These are phyloP conservation scores for Manacus vitellinus DNA, from an alignment of 2,113 vertebrate genomes.

Conservation along the genomic window DNA sequence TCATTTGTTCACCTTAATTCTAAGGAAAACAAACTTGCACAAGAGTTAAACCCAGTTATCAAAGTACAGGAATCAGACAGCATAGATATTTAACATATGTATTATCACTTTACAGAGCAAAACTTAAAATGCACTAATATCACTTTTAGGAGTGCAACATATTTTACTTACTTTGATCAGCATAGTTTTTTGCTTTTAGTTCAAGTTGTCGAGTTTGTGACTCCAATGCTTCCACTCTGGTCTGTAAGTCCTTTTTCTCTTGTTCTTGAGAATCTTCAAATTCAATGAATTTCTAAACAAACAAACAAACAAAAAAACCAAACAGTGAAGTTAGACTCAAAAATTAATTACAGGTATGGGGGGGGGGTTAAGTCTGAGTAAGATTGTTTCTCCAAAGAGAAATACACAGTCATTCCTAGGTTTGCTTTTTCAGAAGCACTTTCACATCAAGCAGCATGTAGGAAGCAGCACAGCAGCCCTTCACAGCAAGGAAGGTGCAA, in stretches of 20 bases:
- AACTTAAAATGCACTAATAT: neutral
- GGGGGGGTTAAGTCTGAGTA: neutral
- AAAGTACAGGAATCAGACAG: neutral
- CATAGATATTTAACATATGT: neutral
- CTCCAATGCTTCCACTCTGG: constrained; percentile 85
- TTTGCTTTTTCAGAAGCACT: neutral
- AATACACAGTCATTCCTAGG: neutral
- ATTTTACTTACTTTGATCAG: constrained; percentile 93
- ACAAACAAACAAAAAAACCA: constrained; percentile 30
- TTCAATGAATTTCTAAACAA: constrained; percentile 90
- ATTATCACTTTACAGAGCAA: neutral
- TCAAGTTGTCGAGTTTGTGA: constrained; percentile 92
- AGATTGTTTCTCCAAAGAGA: neutral
- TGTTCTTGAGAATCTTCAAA: constrained; percentile 96
- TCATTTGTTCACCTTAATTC: neutral
- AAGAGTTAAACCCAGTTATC: neutral
- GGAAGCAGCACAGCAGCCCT: neutral
- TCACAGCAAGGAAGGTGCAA: neutral
- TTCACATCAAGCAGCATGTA: neutral
- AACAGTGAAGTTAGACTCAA: neutral
- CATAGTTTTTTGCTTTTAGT: constrained; percentile 93
- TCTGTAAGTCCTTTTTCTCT: constrained; percentile 95
- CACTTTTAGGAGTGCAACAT: neutral
- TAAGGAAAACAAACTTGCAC: neutral
- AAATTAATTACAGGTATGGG: neutral